Evolutionary conservation across 2,888 invertebrate genomes (phyloP).

Genomic region (Xanthia togata): DNA sequence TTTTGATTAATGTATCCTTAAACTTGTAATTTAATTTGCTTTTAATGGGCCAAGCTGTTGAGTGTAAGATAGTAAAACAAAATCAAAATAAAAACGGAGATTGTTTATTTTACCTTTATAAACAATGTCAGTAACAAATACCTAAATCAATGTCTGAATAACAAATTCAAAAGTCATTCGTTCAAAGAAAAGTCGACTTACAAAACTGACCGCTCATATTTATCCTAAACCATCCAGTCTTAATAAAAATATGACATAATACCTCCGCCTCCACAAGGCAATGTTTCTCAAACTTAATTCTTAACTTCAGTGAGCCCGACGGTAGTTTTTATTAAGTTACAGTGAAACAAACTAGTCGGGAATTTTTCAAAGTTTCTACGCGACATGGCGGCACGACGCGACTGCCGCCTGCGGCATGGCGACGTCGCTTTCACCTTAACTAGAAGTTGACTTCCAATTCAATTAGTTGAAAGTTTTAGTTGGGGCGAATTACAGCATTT

Average conservation of each 20-base stretch:
- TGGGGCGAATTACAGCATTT: conserved; percentile 69
- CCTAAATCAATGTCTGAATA: neutral
- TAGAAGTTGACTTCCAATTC: conserved; percentile 83
- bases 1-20: conserved; percentile 1
- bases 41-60: neutral
- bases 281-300: conserved; percentile 83
- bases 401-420: conserved; percentile 66
- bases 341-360: conserved; percentile 84
- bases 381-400: conserved; percentile 66
- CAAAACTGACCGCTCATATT: conserved; percentile 29
- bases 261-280: conserved; percentile 65
- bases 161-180: neutral
- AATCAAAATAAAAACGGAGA: neutral
- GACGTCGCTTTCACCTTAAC: conserved; percentile 80
- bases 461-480: conserved; percentile 80
- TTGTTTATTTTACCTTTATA: neutral
- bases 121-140: neutral
- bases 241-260: conserved; percentile 74
- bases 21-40: neutral
- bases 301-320: conserved; percentile 74
- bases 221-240: conserved; percentile 32
- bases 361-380: conserved; percentile 85
- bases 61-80: neutral
- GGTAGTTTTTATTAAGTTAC: conserved; percentile 86
- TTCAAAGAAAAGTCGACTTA: conserved; percentile 24